Conservation (phyloP, 1,140 invertebrate species). For the Paraescarpia echinospica region DNA sequence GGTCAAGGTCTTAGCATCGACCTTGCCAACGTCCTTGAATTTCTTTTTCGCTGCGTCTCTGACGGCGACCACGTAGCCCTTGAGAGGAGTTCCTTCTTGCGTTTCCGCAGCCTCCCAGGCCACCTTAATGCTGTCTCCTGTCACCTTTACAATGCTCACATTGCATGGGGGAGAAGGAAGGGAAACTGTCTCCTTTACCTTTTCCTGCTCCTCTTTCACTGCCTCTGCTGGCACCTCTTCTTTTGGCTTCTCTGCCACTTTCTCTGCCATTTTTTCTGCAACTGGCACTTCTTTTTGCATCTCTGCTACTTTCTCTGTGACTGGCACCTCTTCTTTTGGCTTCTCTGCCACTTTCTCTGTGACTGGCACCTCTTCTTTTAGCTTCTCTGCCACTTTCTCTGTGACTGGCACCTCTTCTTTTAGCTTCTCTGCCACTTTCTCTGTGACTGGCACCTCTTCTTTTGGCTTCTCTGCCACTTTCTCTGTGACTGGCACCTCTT, state of each 20-base stretch:
- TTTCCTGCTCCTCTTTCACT: conserved; percentile 15
- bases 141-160: conserved; percentile 90
- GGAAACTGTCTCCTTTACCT: conserved; percentile 15
- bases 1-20: conserved; percentile 20
- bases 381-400: not conserved
- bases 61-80: conserved; percentile 21
- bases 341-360: not conserved
- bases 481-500: not conserved
- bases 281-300: not conserved
- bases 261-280: not conserved
- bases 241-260: conserved; percentile 18
- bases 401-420: not conserved
- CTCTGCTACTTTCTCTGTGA: not conserved
- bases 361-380: not conserved
- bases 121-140: conserved; percentile 83
- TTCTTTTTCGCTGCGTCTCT: conserved; percentile 22
- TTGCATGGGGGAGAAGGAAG: conserved; percentile 80
- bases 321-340: not conserved
- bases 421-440: not conserved
- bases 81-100: conserved; percentile 80
- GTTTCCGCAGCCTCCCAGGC: conserved; percentile 88
- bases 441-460: not conserved
- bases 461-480: not conserved
- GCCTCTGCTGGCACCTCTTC: conserved; percentile 17
- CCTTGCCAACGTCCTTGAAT: conserved; percentile 28